Base-by-base conservation (phyloP, 2,113 vertebrate genomes). In the Tragulus kanchil region DNA sequence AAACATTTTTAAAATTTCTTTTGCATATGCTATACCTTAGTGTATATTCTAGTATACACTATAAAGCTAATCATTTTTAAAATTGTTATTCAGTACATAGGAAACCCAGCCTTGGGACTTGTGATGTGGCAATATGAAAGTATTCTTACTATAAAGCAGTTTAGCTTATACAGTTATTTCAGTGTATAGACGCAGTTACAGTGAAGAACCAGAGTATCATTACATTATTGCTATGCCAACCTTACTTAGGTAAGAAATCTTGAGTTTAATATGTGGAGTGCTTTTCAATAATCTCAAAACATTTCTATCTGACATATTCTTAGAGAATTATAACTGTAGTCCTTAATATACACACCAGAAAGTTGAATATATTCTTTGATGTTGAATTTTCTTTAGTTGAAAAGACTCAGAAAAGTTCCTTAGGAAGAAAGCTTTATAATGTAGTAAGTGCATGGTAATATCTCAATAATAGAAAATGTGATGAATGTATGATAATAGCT, bases 361-460 rank as follows among this genome's bases (percentile, higher is more conserved):
- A 81, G 11, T 90, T 81, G 26, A 93, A 56, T 19, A 36, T 11
- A 79, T 79, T 73, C 12, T 85, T 93, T 81, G 62, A 50, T 42
- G 64, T 3, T 93, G 81, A 90, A n/a, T 96, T 81, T 81, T 86
- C 56, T 64, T 90, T 56, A 81, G 11, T 73, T 71, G 45, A 85
- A 93, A 85, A 25, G 45, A 59, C 23, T 91, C 54, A 77, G 54
- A 56, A 54, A 84, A 13, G 4, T 85, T 56, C 11, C 26, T 79
- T 71, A 81, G 79, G 45, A 65, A 58, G 79, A 78, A 77, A 26
- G 5, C 26, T 54, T 64, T 64, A 45, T 62, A 15, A 93, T 58
- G 13, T 87, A 50, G 42, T 81, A 16, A 14, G 12, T 64, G 13
- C 23, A 65, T 0, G 11, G 5, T 48, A 79, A 58, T 73, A 58